Base-by-base conservation (phyloP, 2,113 vertebrate genomes). In the Rousettus leschenaultii region DNA sequence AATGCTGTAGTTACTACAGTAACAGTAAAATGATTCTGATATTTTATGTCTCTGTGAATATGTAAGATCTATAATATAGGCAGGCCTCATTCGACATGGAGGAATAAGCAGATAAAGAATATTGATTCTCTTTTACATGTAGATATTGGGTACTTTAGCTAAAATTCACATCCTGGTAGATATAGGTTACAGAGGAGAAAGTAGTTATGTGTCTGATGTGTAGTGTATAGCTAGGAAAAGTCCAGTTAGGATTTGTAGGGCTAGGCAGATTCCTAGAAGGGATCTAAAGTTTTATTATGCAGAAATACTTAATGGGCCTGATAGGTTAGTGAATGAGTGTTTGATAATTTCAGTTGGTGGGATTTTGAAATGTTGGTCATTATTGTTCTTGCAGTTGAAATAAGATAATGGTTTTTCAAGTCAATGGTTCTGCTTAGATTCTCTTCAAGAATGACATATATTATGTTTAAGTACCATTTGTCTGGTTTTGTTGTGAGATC, bases 221-320 rank as follows among this genome's bases (percentile, higher is more conserved):
- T 97, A 98, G 16, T 96, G 90, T 24, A 95, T 98, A 0, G 94
- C 97, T 55, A 97, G 45, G 7, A 97, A 95, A 1, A 98, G 40
- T 0, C 95, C 97, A 0, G 94, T 94, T 0, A 90, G 0, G 7
- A 97, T 97, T 92, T 98, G 95, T 30, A 59, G 24, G n/a, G 26
- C 26, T 70, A 70, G 14, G 61, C 38, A 66, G 35, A 24, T 45
- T 82, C 26, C 33, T 68, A 38, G 63, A 12, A 77, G 12, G 21
- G 16, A 48, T n/a, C 48, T 33, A 24, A 35, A 84, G n/a, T 84
- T 75, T 89, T 51, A 59, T 48, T 38, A 38, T 24, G 38, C 28
- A n/a, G 73, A 90, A 65, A 70, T 28, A 26, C 70, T 61, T 84
- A 48, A 28, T 18, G 33, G 15, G 96, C 3, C 65, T 35, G 0